These are phyloP conservation scores for Vanessa atalanta DNA, from an alignment of 1,140 invertebrate genomes.

Conservation along the genomic window DNA sequence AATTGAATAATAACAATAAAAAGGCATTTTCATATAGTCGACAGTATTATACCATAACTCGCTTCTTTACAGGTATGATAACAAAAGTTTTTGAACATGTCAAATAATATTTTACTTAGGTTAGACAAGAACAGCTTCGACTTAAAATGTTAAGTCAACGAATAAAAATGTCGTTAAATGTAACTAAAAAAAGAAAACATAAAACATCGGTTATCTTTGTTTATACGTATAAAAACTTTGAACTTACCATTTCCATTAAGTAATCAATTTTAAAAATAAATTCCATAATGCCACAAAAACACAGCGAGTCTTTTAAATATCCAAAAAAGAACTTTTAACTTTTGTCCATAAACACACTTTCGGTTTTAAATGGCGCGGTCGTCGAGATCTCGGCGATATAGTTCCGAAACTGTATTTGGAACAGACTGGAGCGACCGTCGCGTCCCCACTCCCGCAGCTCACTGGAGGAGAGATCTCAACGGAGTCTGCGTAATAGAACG, in stretches of 20 bases:
- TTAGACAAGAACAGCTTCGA: neutral
- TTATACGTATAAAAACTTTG: neutral
- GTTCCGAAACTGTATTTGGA: slow-evolving; percentile 46
- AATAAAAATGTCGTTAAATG: neutral
- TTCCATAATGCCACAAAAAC: slow-evolving; percentile 25
- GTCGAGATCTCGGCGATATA: slow-evolving; percentile 50
- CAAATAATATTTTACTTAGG: neutral
- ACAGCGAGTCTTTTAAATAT: slow-evolving; percentile 18
- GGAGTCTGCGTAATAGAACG: slow-evolving; percentile 79
- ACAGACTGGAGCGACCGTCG: slow-evolving; percentile 60
- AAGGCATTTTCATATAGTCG: slow-evolving; percentile 5
- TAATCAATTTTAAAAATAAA: slow-evolving; percentile 4
- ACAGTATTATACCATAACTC: neutral
- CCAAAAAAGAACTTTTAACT: slow-evolving; percentile 30
- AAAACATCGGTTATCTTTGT: neutral
- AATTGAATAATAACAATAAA: neutral
- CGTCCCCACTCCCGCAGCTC: slow-evolving; percentile 64
- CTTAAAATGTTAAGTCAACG: neutral
- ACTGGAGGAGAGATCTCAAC: slow-evolving; percentile 74
- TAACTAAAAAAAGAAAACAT: neutral
- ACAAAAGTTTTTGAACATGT: neutral
- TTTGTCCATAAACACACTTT: slow-evolving; percentile 51
- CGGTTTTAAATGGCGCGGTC: slow-evolving; percentile 41
- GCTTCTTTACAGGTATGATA: too few relatives aligned
- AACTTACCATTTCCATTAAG: slow-evolving; percentile 18